phyloP scores from a whole-genome alignment of 35 echinoderm and acorn worm genomes.

The Diadema setosum region DNA sequence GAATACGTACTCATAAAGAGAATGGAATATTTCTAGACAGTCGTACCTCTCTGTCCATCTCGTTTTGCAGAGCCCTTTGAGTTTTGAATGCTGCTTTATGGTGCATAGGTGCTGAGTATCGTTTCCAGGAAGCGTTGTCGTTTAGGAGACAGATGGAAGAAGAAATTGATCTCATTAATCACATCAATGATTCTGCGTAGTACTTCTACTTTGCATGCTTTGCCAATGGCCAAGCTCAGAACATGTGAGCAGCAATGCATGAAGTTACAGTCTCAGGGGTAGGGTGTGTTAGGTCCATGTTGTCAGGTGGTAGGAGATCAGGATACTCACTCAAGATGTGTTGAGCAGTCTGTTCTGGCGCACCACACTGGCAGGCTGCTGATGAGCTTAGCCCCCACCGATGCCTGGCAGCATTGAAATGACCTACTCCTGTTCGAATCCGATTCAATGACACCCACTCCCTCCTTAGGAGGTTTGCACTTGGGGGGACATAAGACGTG shows the following conservation, averaged over 20 bases:
- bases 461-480: no score
- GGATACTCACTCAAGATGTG: no score
- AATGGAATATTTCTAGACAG: constrained; percentile 9
- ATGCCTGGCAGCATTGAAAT: no score
- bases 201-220: neutral
- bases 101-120: neutral
- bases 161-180: neutral
- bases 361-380: no score
- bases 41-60: constrained; percentile 17
- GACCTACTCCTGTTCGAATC: no score
- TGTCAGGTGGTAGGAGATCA: no score
- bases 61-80: constrained; percentile 38
- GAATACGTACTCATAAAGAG: neutral
- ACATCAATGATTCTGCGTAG: neutral
- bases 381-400: no score
- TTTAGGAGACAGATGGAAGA: constrained; percentile 24
- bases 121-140: constrained; percentile 20
- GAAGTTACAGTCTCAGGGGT: constrained; percentile 4
- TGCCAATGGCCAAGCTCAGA: constrained; percentile 14
- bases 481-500: no score
- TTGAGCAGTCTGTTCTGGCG: no score
- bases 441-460: no score
- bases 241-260: constrained; percentile 27
- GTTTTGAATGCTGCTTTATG: neutral
- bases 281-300: no score